Conservation (phyloP, 2,888 invertebrate species). For the Biston stratarius region DNA sequence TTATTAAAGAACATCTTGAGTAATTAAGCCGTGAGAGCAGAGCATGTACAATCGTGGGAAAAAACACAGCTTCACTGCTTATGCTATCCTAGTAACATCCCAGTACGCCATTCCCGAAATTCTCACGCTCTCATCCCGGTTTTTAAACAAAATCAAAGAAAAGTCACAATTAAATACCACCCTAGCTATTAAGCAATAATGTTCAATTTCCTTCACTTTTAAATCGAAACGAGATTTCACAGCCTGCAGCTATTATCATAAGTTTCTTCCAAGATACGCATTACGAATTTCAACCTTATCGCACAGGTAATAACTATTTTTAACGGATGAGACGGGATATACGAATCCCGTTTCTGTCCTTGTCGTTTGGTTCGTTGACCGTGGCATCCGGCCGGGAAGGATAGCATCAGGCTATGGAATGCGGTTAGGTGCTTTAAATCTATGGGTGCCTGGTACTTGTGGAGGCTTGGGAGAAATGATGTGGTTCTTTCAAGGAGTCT, state of each 20-base stretch:
- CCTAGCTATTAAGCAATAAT: constrained; percentile 37
- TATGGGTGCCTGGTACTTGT: constrained; percentile 66
- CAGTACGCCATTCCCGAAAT: constrained; percentile 85
- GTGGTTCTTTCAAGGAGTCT: constrained; percentile 46
- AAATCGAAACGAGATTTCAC: constrained; percentile 51
- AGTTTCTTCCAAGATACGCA: constrained; percentile 48
- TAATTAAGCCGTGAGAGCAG: constrained; percentile 57
- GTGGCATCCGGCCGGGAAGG: constrained; percentile 65
- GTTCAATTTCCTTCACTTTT: constrained; percentile 43
- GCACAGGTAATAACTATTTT: constrained; percentile 24
- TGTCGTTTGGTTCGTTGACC: constrained; percentile 73
- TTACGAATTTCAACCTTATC: constrained; percentile 42
- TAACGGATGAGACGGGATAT: constrained; percentile 53
- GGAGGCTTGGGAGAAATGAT: constrained; percentile 72
- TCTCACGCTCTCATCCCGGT: constrained; percentile 81
- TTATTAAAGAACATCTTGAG: constrained; percentile 13
- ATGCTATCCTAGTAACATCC: constrained; percentile 75
- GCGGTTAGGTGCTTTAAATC: constrained; percentile 57
- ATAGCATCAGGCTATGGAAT: constrained; percentile 68
- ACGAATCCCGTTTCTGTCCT: constrained; percentile 74
- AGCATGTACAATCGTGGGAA: constrained; percentile 67
- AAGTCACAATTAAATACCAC: constrained; percentile 41
- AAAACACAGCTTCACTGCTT: constrained; percentile 52
- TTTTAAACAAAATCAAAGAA: constrained; percentile 72
- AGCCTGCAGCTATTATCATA: constrained; percentile 58